A percentile compares a stretch with the other conserved stretches of the same genome.
These are phyloP conservation scores for Siniperca chuatsi DNA, from an alignment of 2,113 vertebrate genomes.

Conservation along the genomic window DNA sequence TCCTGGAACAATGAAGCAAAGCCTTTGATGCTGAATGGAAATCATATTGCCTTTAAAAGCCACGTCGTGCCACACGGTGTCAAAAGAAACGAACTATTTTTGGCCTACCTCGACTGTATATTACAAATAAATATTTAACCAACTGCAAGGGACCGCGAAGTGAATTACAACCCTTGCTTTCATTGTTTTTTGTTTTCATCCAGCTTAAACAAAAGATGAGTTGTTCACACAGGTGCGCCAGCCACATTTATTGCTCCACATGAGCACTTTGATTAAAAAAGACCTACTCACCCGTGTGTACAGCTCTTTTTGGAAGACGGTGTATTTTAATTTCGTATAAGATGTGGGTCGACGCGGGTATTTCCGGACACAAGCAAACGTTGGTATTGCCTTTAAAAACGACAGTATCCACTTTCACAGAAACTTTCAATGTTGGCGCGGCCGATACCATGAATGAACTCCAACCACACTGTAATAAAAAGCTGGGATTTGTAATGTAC, in stretches of 20 bases:
- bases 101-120: not conserved
- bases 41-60: not conserved
- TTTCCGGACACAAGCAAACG: not conserved
- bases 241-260: not conserved
- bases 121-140: not conserved
- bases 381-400: not conserved
- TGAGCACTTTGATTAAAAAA: not conserved
- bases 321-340: not conserved
- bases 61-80: not conserved
- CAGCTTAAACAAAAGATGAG: not conserved
- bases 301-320: not conserved
- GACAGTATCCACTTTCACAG: slow-evolving; percentile 36
- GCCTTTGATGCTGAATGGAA: not conserved
- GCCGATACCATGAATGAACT: slow-evolving; percentile 42
- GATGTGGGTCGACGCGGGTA: not conserved
- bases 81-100: not conserved
- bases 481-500: too few relatives aligned
- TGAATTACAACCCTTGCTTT: not conserved
- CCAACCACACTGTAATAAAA: too few relatives aligned
- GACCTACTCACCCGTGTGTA: not conserved
- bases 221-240: not conserved
- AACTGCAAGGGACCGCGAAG: not conserved
- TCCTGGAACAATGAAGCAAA: not conserved
- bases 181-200: not conserved
- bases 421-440: slow-evolving; percentile 70